Percentiles rank a stretch among this genome's conserved stretches.
Evolutionary conservation across 2,888 invertebrate genomes (phyloP).

Genomic region (Falcaria lacertinaria): DNA sequence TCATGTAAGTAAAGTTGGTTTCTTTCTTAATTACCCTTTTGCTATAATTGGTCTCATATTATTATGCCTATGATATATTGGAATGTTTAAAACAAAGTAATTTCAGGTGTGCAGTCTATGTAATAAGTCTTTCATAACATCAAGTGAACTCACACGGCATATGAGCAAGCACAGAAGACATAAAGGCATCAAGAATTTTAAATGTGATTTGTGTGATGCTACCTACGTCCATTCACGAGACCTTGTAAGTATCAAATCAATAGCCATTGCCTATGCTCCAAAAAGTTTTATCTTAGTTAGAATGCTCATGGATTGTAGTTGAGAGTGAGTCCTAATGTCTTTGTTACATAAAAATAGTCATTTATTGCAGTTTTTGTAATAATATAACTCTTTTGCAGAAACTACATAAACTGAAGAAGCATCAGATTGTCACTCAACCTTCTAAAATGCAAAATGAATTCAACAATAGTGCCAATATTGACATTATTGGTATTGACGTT

Average conservation of each 20-base stretch:
- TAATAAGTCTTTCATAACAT: constrained; percentile 80
- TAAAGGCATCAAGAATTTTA: constrained; percentile 77
- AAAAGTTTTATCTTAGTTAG: too few relatives aligned
- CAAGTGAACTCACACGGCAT: constrained; percentile 80
- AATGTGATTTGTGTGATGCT: constrained; percentile 79
- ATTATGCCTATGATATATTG: neutral
- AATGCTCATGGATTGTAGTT: too few relatives aligned
- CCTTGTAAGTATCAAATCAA: constrained; percentile 64
- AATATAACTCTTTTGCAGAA: constrained; percentile 46
- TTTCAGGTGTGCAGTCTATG: constrained; percentile 76
- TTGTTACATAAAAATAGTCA: neutral
- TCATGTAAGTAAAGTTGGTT: constrained; percentile 58
- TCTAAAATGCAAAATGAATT: constrained; percentile 42
- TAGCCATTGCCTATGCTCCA: too few relatives aligned
- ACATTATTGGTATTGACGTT: constrained; percentile 60
- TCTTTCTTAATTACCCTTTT: too few relatives aligned
- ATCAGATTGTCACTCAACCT: constrained; percentile 35
- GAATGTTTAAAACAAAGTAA: neutral
- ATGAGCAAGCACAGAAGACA: constrained; percentile 81
- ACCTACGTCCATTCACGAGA: constrained; percentile 78
- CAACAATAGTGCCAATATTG: constrained; percentile 49
- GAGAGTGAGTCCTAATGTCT: too few relatives aligned
- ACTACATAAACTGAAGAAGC: constrained; percentile 61
- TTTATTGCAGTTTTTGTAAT: neutral
- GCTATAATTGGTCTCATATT: too few relatives aligned